Conservation (phyloP, 1,140 invertebrate genomes). For the Pseudomyrmex cubaensis region DNA sequence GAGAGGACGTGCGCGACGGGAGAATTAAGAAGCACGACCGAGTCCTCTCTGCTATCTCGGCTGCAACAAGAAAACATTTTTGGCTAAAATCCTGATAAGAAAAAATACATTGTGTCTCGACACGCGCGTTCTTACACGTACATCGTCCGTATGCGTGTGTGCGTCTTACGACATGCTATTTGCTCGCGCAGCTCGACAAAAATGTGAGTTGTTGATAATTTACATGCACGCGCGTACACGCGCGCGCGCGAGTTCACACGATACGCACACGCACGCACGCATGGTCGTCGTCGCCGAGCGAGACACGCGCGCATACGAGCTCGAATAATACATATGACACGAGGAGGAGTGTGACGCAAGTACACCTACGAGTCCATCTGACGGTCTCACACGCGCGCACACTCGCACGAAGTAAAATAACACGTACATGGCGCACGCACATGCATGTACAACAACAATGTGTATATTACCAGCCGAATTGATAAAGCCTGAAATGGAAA, state of each 20-base stretch:
- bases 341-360: background rate
- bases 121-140: background rate
- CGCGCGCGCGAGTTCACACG: background rate
- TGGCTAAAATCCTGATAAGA: slow-evolving; percentile 70
- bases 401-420: background rate
- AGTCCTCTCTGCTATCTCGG: background rate
- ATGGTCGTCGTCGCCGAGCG: background rate
- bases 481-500: slow-evolving; percentile 51
- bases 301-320: background rate
- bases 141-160: too few relatives aligned
- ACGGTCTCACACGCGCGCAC: background rate
- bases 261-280: background rate
- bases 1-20: background rate
- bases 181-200: background rate
- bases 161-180: background rate
- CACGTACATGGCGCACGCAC: background rate
- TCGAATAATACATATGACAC: background rate
- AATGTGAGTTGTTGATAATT: slow-evolving; percentile 19
- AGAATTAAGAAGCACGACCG: background rate
- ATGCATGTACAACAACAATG: background rate
- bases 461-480: slow-evolving; percentile 23
- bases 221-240: slow-evolving; percentile 6
- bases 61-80: slow-evolving; percentile 67
- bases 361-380: background rate
- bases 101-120: background rate